These are phyloP conservation scores for Catamblyrhynchus diadema DNA, from an alignment of 2,797 vertebrate genomes.

Conservation along the genomic window DNA sequence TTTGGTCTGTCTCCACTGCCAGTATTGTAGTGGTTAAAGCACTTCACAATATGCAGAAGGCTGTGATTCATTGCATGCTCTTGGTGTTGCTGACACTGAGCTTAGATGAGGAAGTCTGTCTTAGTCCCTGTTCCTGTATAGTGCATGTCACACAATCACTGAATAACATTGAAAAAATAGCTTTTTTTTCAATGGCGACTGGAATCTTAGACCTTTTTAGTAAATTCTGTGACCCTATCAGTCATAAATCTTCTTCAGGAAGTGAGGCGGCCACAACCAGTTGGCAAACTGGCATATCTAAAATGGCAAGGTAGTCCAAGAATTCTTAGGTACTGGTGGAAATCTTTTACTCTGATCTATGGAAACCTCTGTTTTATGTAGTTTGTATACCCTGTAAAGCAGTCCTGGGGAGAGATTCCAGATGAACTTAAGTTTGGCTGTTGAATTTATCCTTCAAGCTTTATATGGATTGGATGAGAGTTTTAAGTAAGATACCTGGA, in stretches of 20 bases:
- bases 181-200: not conserved
- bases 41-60: not conserved
- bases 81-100: not conserved
- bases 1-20: not conserved
- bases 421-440: not conserved
- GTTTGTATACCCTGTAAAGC: not conserved
- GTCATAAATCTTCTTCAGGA: not conserved
- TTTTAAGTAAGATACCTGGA: not conserved
- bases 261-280: accelerated
- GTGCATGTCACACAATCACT: not conserved
- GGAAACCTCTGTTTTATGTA: not conserved
- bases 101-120: not conserved
- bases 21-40: not conserved
- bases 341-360: not conserved
- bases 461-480: not conserved
- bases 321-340: not conserved
- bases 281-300: not conserved
- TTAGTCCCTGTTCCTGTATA: not conserved
- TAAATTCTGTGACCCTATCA: not conserved
- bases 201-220: not conserved
- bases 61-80: not conserved
- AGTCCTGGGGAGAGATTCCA: not conserved
- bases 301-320: not conserved
- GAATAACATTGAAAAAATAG: not conserved
- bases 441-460: not conserved